Evolutionary conservation across 2,113 vertebrate species (phyloP).

Genomic region (Capreolus pygargus): DNA sequence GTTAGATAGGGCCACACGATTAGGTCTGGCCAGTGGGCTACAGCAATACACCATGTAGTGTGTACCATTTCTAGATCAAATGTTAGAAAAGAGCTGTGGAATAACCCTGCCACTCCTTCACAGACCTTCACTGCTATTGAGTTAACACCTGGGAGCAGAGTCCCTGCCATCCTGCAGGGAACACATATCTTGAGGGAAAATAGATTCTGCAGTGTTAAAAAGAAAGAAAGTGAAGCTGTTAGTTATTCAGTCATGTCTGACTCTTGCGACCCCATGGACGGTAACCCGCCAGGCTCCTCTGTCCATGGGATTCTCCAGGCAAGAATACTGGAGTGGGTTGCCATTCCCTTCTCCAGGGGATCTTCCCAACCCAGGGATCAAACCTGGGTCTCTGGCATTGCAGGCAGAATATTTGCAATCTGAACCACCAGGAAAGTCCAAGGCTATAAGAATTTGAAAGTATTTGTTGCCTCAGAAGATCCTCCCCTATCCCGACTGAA

Average conservation of each 20-base stretch:
- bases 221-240: too few relatives aligned
- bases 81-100: too few relatives aligned
- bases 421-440: background rate
- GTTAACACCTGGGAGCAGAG: too few relatives aligned
- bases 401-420: background rate
- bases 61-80: too few relatives aligned
- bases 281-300: background rate
- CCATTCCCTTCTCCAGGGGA: background rate
- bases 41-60: too few relatives aligned
- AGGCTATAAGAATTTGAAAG: background rate
- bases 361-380: background rate
- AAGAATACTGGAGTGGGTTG: background rate
- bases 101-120: too few relatives aligned
- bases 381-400: background rate
- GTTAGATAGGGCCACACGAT: background rate
- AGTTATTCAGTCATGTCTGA: too few relatives aligned
- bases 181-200: background rate
- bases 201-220: background rate
- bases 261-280: background rate
- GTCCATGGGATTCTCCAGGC: background rate
- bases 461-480: background rate
- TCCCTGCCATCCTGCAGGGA: too few relatives aligned
- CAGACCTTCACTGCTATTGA: too few relatives aligned
- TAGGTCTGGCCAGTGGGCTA: background rate
- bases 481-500: background rate